phyloP scores from a whole-genome alignment of 1,140 invertebrate genomes.

The Saccostrea echinata region DNA sequence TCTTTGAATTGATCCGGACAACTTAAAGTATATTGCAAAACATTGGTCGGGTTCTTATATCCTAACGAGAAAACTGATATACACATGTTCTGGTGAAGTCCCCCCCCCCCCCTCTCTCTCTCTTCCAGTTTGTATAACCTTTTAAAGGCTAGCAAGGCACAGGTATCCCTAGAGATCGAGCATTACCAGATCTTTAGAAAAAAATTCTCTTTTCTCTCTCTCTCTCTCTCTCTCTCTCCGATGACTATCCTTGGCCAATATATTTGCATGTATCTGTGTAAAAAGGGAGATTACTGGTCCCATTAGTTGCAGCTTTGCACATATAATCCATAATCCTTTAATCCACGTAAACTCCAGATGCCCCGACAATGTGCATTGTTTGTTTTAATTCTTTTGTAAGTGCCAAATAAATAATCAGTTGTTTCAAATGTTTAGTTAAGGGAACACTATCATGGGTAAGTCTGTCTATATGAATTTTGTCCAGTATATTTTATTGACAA shows the following conservation, averaged over 20 bases:
- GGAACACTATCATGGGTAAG: not conserved
- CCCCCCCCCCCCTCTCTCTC: no score
- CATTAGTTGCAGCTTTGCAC: slow-evolving; percentile 17
- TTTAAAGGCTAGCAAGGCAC: no score
- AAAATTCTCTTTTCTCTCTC: not conserved
- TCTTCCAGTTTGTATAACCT: no score
- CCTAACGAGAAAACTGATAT: no score
- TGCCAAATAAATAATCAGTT: not conserved
- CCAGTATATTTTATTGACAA: not conserved
- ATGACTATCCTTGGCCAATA: not conserved
- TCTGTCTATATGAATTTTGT: not conserved
- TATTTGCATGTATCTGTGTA: not conserved
- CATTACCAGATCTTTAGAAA: no score
- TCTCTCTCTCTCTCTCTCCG: not conserved
- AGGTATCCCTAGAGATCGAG: no score
- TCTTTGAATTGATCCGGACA: no score
- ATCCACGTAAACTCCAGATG: slow-evolving; percentile 1
- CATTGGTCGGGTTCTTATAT: no score
- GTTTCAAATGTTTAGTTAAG: not conserved
- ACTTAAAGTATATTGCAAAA: no score
- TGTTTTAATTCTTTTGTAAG: slow-evolving; percentile 20
- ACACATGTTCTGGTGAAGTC: no score
- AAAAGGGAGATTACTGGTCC: not conserved
- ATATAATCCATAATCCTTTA: not conserved
- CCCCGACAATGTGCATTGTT: slow-evolving; percentile 21